Base-by-base conservation (phyloP, 2,888 invertebrate genomes). In the Thecocarcelia acutangulata region DNA sequence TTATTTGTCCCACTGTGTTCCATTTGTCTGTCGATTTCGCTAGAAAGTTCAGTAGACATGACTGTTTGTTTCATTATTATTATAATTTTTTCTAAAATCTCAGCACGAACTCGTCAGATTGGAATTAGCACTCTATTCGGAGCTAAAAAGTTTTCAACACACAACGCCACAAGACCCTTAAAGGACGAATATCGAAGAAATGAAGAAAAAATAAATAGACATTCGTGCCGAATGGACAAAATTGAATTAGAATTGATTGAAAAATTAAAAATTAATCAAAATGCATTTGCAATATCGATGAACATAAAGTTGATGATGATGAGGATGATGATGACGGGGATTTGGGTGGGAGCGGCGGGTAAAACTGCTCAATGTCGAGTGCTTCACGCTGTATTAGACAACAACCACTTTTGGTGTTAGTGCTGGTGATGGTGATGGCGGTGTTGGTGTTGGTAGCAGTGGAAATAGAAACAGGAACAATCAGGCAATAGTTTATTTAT, bases 251-350 rank as follows among this genome's bases (percentile, higher is more conserved):
- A 85, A 84, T 85, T 85, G 85, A 86, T 86, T 85, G 86, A 73
- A 85, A 84, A 85, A 86, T 86, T 86, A 85, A 86, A 85, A 85
- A 85, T 86, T 85, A 83, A 86, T 85, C 81, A 58, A 64, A 80
- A 72, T 84, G 77, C 84, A 84, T 82, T 83, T 82, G 82, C 80
- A 84, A 81, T 81, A 83, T 69, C 73, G 61, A 73, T 59, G 66
- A 28, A 15, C 6, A 66, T 19, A n/a, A 74, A 33, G 33, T 33
- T 50, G 48, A 56, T 37, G 40, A 56, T 50, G 48, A 50, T 21
- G 56, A 56, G 28, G 61, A 61, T 19, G 54, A 15, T n/a, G n/a
- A n/a, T n/a, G n/a, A n/a, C n/a, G n/a, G n/a, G n/a, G n/a, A n/a
- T n/a, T n/a, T n/a, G n/a, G n/a, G n/a, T n/a, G n/a, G n/a, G n/a